Percentiles rank a stretch among this genome's conserved stretches.
Evolutionary conservation across 2,113 vertebrate genomes (phyloP).

Genomic region (Petroica traversi): DNA sequence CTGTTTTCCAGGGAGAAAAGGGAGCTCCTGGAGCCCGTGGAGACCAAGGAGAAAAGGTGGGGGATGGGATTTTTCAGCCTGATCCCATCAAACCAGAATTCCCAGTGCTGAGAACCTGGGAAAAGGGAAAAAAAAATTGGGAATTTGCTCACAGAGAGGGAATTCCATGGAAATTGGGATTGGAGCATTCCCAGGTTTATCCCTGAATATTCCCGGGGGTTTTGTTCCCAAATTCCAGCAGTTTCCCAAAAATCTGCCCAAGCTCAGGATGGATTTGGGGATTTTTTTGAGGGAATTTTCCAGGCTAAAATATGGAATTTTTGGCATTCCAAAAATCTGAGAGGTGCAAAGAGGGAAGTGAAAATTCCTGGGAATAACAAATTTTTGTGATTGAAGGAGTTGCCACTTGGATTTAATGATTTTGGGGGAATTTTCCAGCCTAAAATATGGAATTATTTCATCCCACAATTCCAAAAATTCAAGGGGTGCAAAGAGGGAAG

Average conservation of each 20-base stretch:
- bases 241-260: background rate
- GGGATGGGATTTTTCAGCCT: fast-evolving
- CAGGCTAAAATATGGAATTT: fast-evolving
- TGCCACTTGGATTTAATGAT: too few relatives aligned
- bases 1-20: slow-evolving; percentile 60
- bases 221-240: background rate
- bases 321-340: too few relatives aligned
- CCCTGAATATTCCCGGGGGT: fast-evolving
- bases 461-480: fast-evolving
- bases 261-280: background rate
- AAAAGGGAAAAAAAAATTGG: background rate
- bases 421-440: background rate
- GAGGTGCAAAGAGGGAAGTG: too few relatives aligned
- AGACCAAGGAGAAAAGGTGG: slow-evolving; percentile 67
- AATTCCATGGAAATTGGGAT: background rate
- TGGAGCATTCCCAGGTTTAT: background rate
- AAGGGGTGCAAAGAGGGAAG: too few relatives aligned
- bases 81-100: background rate
- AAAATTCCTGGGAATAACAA: too few relatives aligned
- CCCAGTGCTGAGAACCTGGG: background rate
- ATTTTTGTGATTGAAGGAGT: too few relatives aligned
- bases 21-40: slow-evolving; percentile 45
- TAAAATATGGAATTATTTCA: fast-evolving
- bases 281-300: background rate
- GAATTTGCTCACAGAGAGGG: background rate